Evolutionary conservation across 2,888 invertebrate species (phyloP).

Genomic region (Capitulum mitella): DNA sequence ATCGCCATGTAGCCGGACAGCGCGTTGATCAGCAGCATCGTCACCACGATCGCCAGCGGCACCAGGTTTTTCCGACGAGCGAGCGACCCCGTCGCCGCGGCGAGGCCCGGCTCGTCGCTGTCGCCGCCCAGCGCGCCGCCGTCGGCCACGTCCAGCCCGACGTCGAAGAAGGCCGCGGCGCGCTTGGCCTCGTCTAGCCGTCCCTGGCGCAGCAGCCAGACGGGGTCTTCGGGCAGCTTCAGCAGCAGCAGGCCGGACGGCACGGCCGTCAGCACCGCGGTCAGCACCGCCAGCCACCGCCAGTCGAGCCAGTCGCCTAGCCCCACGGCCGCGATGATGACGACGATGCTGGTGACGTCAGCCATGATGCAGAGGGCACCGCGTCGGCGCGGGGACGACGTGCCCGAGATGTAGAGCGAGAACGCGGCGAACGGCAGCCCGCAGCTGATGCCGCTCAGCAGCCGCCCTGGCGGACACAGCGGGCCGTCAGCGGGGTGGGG

Average conservation of each 20-base stretch:
- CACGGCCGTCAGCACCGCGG: too few relatives aligned
- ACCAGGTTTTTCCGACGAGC: background rate
- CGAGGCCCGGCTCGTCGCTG: background rate
- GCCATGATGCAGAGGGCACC: background rate
- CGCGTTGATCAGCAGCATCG: background rate
- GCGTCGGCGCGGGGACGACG: background rate
- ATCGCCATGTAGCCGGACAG: slow-evolving; percentile 17
- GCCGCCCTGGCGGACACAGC: too few relatives aligned
- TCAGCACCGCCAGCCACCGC: background rate
- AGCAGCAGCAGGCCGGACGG: background rate
- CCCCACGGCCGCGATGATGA: background rate
- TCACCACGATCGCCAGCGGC: background rate
- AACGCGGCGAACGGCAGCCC: background rate
- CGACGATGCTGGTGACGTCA: background rate
- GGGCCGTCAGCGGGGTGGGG: too few relatives aligned
- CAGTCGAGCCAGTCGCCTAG: background rate
- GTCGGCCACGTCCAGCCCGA: background rate
- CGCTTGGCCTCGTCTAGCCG: background rate
- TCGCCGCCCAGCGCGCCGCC: too few relatives aligned
- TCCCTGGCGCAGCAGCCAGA: background rate
- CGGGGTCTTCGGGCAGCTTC: background rate
- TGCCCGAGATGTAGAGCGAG: background rate
- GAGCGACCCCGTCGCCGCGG: background rate
- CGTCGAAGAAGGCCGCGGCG: background rate
- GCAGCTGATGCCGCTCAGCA: background rate